Base-by-base conservation (phyloP, 2,797 vertebrate species). In the Malacoraja senta region DNA sequence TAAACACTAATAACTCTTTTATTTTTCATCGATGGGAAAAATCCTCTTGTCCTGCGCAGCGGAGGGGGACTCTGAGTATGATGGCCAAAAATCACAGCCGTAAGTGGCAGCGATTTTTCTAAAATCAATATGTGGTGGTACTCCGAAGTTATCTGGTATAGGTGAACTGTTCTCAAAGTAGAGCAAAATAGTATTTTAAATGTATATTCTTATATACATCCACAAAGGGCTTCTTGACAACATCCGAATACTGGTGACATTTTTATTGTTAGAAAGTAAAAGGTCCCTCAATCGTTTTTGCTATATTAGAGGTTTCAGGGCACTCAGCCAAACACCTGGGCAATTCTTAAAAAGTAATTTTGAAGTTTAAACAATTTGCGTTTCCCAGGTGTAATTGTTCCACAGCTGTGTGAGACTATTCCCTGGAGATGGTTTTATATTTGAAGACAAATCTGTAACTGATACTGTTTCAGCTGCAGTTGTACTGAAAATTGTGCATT, bases 241-340 rank as follows among this genome's bases (percentile, higher is more conserved):
- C 6, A 17, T 63, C 58, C 32, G 61, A 63, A 63, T 32, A 29
- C 83, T 32, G 7, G 61, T 63, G 29, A 61, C 61, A 32, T 88
- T 65, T 88, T 88, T 88, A 65, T 32, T 19, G 32, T 65, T 35
- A 8, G 58, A 84, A 65, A 65, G 61, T n/a, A 88, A 88, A 65
- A 65, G 65, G 1, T 32, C 84, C 63, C 84, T 86, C 63, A 63
- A 65, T 88, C 13, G 61, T 88, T 32, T 35, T 88, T 88, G 35
- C 84, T 15, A 65, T 68, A 68, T 68, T 21, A 35, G 61, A 88
- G 19, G 1, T 88, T 88, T 68, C 63, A 68, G 32, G 84, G 61
- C n/a, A 88, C 35, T 17, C 17, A 68, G 61, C 29, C 61, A 88
- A 88, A 88, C n/a, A 88, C 84, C 84, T 88, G n/a, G 84, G 17